Evolutionary conservation across 2,888 invertebrate genomes (phyloP).

Genomic region (Lasius fuliginosus): DNA sequence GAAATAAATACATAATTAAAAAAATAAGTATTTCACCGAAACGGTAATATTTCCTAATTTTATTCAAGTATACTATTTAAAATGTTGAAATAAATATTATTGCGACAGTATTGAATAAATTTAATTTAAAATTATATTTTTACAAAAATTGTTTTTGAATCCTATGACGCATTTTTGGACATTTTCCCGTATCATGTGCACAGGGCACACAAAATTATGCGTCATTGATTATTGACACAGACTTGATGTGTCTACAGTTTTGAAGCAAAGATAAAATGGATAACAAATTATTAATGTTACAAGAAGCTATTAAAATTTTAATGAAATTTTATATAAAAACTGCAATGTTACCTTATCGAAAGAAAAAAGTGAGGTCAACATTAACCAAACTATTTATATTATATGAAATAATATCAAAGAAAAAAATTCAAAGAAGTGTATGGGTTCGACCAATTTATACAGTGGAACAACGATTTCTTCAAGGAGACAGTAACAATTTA

Average conservation of each 20-base stretch:
- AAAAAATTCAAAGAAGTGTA: constrained; percentile 5
- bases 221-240: not conserved
- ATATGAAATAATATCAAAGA: not conserved
- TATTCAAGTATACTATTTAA: no score
- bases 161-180: not conserved
- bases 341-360: not conserved
- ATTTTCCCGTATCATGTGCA: not conserved
- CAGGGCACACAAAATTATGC: not conserved
- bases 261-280: not conserved
- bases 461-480: not conserved
- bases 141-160: constrained; percentile 5
- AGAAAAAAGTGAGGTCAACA: not conserved
- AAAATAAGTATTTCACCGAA: no score
- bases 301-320: not conserved
- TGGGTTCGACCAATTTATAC: not conserved
- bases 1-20: no score
- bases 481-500: not conserved
- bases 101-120: constrained; percentile 1
- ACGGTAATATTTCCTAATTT: no score
- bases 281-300: not conserved
- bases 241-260: not conserved
- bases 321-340: not conserved
- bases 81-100: no score
- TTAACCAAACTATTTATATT: not conserved
- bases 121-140: constrained; percentile 11